Base-by-base conservation (phyloP, 1,140 invertebrate genomes). In the Brachystomella parvula region DNA sequence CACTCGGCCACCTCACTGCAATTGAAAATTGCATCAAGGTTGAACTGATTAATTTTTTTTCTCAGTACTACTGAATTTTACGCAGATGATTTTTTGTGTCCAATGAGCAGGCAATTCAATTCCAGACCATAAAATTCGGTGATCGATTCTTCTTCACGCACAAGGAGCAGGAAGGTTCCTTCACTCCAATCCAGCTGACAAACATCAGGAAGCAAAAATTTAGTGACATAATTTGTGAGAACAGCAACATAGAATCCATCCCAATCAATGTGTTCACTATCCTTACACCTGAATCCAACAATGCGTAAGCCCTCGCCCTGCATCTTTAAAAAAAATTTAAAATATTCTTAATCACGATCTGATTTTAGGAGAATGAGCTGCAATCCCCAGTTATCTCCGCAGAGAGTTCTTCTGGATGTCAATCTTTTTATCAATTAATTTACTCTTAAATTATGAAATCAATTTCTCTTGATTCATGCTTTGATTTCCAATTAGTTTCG, bases 201-300 rank as follows among this genome's bases (percentile, higher is more conserved):
- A 81, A 85, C 71, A 81, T 86, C 47, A 76, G 83, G 64, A 83
- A 82, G 69, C 75, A 77, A 6, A 79, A 75, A 58, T 76, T 86
- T 12, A 80, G 83, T 0, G 75, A 80, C 35, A 77, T 86, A 17
- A 76, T 87, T 32, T 86, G 85, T 74, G 80, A 84, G 67, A 87
- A 84, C 74, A 65, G 63, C 32, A 47, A 61, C 32, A 17, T 68
- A 2, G 26, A 68, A 76, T 75, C 44, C 79, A 82, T 65, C 76
- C 78, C 31, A 67, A 81, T 2, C 73, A 77, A 61, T 76, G 76
- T 47, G 76, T 86, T 60, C 84, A 53, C 12, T 17, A 53, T 53
- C 12, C 12, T 53, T 39, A 19, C 19, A n/a, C 19, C 6, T 9
- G 19, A 39, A 39, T 39, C 19, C 35, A 39, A 6, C 35, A 9